phyloP scores from a whole-genome alignment of 2,113 vertebrate species.

The Fulica atra region DNA sequence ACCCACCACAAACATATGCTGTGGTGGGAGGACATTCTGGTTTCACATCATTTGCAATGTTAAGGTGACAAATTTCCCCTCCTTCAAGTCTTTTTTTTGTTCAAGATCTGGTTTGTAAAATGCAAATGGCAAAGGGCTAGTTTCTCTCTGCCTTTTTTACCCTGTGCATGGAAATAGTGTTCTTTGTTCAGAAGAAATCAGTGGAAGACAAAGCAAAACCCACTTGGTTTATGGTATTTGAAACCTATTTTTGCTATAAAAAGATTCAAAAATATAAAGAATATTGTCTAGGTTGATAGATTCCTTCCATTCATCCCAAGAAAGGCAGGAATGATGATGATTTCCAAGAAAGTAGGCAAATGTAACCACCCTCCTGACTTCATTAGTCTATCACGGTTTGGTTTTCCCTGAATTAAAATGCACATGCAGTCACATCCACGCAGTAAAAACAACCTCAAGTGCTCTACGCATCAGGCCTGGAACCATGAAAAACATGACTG shows the following conservation, averaged over 20 bases:
- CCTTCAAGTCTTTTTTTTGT: neutral
- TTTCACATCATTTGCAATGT: conserved; percentile 60
- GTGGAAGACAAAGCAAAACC: neutral
- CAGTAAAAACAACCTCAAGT: conserved; percentile 48
- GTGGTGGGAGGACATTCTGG: conserved; percentile 54
- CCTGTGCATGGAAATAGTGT: neutral
- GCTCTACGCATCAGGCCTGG: neutral
- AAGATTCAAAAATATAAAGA: neutral
- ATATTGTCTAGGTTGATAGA: neutral
- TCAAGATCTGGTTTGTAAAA: conserved; percentile 3
- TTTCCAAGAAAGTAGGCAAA: conserved; percentile 13
- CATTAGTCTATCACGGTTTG: neutral
- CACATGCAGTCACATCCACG: neutral
- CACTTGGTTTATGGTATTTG: neutral
- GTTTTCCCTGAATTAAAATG: conserved; percentile 20
- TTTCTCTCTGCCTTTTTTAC: neutral
- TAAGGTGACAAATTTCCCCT: conserved; percentile 55
- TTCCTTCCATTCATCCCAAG: neutral
- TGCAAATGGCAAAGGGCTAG: neutral
- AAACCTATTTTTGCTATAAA: neutral
- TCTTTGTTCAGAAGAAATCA: neutral
- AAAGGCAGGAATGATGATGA: neutral
- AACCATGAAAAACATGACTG: conserved; percentile 54
- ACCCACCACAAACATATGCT: conserved; percentile 55
- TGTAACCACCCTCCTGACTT: conserved; percentile 10